Evolutionary conservation across 1,140 invertebrate species (phyloP), one percentile per base, ranked within the genome.

Genomic region (Frieseomelitta varia): DNA sequence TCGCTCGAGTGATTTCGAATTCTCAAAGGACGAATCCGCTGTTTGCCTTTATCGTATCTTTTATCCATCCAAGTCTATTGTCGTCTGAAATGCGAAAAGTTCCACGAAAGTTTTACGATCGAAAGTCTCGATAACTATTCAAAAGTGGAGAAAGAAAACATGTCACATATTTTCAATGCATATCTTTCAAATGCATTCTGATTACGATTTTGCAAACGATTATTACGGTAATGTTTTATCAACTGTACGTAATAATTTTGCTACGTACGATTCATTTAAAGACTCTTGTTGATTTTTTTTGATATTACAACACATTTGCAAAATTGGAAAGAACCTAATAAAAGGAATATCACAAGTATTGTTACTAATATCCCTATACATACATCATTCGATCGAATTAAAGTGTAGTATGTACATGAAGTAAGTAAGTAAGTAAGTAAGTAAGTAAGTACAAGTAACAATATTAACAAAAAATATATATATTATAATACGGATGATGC

Each of bases 91-190:
- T 30, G 2, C 47, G 34, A 39, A 58, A 2, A 17, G 27, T 51
- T 27, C 21, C 10, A 30, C 24, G 27, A 6, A 30, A 19, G 19
- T 81, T 30, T 30, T 30, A 30, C 30, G 30, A 30, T 30, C 30
- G 30, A 30, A 30, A 34, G 68, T 55, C 69, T 30, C 30, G 2
- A 84, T 71, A 39, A 72, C 72, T 71, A 86, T 88, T 79, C 30
- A 68, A 27, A 30, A 27, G 63, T 21, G 34, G 21, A 17, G 72
- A 34, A 39, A 65, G 4, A 17, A 2, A 0, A 10, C 63, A 3
- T 19, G 30, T 30, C 2, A 2, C 30, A 30, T 21, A 10, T 58
- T 10, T 53, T 4, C 4, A 6, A 10, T 24, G n/a, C n/a, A n/a
- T n/a, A n/a, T 11, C 19, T 86, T 73, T 77, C 53, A 4, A 39